Conservation (phyloP, 2,888 invertebrate species). For the Tridacna gigas region DNA sequence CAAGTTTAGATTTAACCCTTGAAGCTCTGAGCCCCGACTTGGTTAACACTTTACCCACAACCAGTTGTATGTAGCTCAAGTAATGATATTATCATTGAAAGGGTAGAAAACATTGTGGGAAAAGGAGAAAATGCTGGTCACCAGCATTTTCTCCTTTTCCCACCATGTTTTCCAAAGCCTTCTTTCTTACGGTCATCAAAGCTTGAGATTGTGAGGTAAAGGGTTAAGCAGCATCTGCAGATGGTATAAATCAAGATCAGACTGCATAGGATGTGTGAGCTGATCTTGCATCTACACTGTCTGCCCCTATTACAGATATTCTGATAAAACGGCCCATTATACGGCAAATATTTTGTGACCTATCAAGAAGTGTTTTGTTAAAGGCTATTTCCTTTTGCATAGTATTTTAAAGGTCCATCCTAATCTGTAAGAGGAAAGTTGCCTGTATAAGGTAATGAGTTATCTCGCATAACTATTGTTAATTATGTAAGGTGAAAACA, state of each 20-base stretch:
- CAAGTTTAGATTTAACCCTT: not conserved
- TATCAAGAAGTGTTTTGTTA: no score
- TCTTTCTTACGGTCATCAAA: no score
- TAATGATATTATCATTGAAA: not conserved
- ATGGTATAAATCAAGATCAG: no score
- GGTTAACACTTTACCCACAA: not conserved
- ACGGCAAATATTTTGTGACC: no score
- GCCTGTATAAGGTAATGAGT: not conserved
- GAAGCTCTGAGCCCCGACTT: not conserved
- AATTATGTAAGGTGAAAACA: not conserved
- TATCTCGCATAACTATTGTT: not conserved
- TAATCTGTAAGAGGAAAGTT: not conserved
- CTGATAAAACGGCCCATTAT: no score
- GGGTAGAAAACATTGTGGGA: slow-evolving; percentile 1
- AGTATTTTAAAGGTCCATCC: not conserved
- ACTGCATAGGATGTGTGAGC: not conserved
- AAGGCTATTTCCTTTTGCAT: no score
- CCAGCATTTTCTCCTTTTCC: not conserved
- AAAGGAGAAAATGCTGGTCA: slow-evolving; percentile 10
- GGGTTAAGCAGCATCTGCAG: no score
- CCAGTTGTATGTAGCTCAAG: not conserved
- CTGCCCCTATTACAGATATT: no score
- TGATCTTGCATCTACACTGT: not conserved
- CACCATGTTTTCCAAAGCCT: not conserved
- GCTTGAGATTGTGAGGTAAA: no score